Evolutionary conservation across 1,140 invertebrate genomes (phyloP), one percentile per base, ranked within the genome.

Genomic region (Drosophila watanabei): DNA sequence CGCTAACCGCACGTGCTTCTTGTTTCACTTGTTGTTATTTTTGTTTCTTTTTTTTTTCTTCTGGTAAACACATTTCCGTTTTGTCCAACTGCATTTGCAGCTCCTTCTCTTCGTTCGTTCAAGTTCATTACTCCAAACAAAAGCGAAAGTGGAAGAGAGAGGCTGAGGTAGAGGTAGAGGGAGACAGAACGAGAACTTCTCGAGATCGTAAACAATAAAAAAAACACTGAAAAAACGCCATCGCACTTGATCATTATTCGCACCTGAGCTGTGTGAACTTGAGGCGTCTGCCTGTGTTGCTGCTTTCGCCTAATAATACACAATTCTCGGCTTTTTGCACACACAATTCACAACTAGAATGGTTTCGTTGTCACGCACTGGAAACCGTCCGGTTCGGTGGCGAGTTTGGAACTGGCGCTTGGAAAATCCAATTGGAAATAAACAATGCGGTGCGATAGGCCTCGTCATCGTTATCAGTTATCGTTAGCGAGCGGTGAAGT

Each of bases 401-500:
- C 52, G 43, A 85, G 63, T 78, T 78, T 69, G 78, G 68, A 82
- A 86, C 75, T 85, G 82, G 30, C 84, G 82, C 79, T 79, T 85
- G 78, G 78, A 63, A 77, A 85, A 54, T 58, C 51, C 63, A 72
- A 77, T 61, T 85, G 72, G 75, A 82, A 87, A 76, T 82, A 82
- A 87, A 87, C 79, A 87, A 72, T 64, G 13, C 8, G 18, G 2
- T 8, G 14, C 62, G 56, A 65, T 45, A 60, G 56, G 56, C 13
- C 2, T 11, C 1, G 18, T 24, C 24, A 65, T 65, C 56, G 62
- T 9, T 43, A 41, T 63, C 28, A 51, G 16, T 14, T 56, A 54
- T 62, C 46, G 46, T 1, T 62, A 37, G 30, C 18, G 14, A 32
- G 10, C 14, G 3, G 13, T 2, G 2, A 64, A 10, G 14, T 58